Evolutionary conservation across 2,797 vertebrate genomes (phyloP), one percentile per base, ranked within the genome.

Genomic region (Buceros bicornis): DNA sequence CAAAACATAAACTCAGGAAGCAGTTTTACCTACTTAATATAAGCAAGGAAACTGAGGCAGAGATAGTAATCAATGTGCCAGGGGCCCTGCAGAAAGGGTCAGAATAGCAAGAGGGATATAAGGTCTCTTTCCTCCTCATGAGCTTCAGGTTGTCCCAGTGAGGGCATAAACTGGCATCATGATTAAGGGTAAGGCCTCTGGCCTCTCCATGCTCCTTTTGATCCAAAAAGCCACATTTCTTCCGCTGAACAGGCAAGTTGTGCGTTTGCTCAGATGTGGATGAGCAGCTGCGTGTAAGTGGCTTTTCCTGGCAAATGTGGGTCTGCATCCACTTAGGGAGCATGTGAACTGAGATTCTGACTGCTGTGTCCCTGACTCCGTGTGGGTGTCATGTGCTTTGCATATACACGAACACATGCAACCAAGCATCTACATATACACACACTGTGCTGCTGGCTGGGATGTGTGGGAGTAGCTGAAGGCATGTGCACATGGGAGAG

Each of bases 281-380:
- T 1, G 19, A 90, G 94, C 88, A 94, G 82, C 79, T 93, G 93
- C 80, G 24, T 65, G 13, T 13, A 51, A 79, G 85, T 10, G 37
- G 78, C 81, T 95, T 79, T 95, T 96, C 73, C 93, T 91, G 78
- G 88, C 81, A 56, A 91, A 93, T 81, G 61, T 90, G 91, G 86
- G 94, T 96, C 90, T 96, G 82, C 67, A 73, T 93, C 80, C 45
- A 11, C 85, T 69, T 10, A 26, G 85, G 90, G 78, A 96, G 82
- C 82, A 33, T 7, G 3, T 93, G 91, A 93, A 82, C 83, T 82
- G 93, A 57, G 90, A 93, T 84, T 89, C 31, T 15, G 66, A 84
- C 77, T 53, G 8, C 58, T 3, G 60, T 53, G 83, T 74, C 83
- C 91, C 91, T 82, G 93, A 29, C 80, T 67, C 86, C 51, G n/a